A percentile compares a stretch with the other conserved stretches of the same genome.
Evolutionary conservation across 2,888 invertebrate species (phyloP).

Genomic region (Caenorhabditis sp.): DNA sequence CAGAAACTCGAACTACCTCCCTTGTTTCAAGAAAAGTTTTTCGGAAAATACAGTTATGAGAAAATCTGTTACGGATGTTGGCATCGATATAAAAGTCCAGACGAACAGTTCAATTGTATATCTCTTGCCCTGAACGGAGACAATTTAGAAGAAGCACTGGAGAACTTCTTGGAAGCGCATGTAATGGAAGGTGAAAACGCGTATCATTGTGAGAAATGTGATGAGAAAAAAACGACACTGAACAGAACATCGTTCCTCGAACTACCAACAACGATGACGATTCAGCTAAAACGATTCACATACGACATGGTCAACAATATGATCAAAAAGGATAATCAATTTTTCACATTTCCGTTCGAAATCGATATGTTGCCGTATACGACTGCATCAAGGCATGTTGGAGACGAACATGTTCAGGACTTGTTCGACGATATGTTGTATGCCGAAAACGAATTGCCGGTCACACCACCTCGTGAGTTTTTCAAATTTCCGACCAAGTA

Average conservation of each 20-base stretch:
- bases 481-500: too few species aligned
- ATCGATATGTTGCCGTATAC: conserved; percentile 47
- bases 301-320: conserved; percentile 75
- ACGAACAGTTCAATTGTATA: conserved; percentile 43
- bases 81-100: conserved; percentile 70
- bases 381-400: conserved; percentile 25
- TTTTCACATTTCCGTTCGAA: conserved; percentile 74
- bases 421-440: conserved; percentile 41
- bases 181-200: conserved; percentile 75
- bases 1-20: conserved; percentile 72
- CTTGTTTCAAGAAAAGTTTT: conserved; percentile 73
- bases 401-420: conserved; percentile 38
- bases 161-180: conserved; percentile 75
- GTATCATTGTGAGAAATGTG: conserved; percentile 75
- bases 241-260: conserved; percentile 74
- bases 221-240: conserved; percentile 73
- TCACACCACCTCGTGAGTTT: conserved; percentile 3
- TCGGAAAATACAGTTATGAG: conserved; percentile 75
- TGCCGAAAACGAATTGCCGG: conserved; percentile 7
- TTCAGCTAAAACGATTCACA: conserved; percentile 75
- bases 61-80: conserved; percentile 75
- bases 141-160: conserved; percentile 64
- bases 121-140: conserved; percentile 44
- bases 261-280: conserved; percentile 74
- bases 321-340: conserved; percentile 75